Evolutionary conservation across 2,113 vertebrate species (phyloP).

Genomic region (Hyperopisus bebe): DNA sequence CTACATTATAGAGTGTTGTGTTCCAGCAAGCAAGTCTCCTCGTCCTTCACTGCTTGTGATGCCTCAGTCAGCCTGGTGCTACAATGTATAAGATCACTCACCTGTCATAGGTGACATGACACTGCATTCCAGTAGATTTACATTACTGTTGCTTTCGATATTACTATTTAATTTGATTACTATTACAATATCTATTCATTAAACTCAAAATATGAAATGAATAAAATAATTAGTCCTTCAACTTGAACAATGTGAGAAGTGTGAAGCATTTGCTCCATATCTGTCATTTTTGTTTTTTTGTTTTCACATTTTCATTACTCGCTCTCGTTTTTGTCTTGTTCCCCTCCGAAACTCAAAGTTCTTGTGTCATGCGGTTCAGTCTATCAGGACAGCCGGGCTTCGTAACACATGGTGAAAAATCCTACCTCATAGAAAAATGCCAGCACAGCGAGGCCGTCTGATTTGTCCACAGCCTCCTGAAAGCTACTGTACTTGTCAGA

Average conservation of each 20-base stretch:
- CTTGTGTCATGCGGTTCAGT: background rate
- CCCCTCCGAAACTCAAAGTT: background rate
- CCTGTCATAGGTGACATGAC: background rate
- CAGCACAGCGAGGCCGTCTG: conserved; percentile 75
- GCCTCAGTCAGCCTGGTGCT: background rate
- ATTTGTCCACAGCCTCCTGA: conserved; percentile 61
- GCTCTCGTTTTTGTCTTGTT: background rate
- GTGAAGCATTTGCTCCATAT: background rate
- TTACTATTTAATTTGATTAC: background rate
- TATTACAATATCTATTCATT: background rate
- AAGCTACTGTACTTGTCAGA: conserved; percentile 71
- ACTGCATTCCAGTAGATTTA: background rate
- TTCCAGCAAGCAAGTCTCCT: too few relatives aligned
- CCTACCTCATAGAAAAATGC: conserved; percentile 74
- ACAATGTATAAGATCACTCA: background rate
- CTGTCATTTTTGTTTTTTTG: background rate
- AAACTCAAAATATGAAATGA: background rate
- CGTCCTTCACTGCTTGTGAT: too few relatives aligned
- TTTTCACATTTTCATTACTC: background rate
- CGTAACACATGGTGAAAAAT: conserved; percentile 1
- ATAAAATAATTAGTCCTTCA: background rate
- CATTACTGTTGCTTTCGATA: background rate
- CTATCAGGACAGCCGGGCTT: background rate
- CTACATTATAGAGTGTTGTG: too few relatives aligned
- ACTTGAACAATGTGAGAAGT: background rate